These are phyloP conservation scores for Disparrhopalites patrizii DNA, from an alignment of 2,888 invertebrate genomes.

Conservation along the genomic window DNA sequence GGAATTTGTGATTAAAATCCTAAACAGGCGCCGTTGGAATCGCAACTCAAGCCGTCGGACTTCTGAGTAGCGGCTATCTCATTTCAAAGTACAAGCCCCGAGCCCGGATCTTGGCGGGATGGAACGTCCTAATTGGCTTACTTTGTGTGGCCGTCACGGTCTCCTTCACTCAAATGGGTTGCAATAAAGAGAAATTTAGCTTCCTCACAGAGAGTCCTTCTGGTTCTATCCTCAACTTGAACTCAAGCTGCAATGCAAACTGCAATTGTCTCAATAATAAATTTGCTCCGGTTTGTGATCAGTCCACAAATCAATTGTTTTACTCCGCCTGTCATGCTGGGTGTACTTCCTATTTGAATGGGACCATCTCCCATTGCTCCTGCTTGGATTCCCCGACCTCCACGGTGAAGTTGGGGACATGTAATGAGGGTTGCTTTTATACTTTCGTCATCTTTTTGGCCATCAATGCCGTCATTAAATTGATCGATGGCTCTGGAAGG, in stretches of 20 bases:
- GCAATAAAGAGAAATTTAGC: constrained; percentile 10
- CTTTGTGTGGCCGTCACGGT: constrained; percentile 56
- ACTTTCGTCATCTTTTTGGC: constrained; percentile 49
- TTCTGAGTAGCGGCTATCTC: constrained; percentile 59
- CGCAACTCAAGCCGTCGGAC: constrained; percentile 51
- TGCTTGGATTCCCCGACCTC: constrained; percentile 30
- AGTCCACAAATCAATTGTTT: constrained; percentile 58
- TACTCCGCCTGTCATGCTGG: constrained; percentile 73
- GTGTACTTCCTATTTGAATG: constrained; percentile 53
- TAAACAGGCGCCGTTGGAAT: constrained; percentile 49
- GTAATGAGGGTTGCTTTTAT: constrained; percentile 33
- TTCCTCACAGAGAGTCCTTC: neutral
- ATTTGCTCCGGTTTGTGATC: constrained; percentile 64
- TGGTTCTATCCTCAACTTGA: constrained; percentile 12
- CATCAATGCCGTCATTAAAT: constrained; percentile 55
- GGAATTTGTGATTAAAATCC: too few relatives aligned
- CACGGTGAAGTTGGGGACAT: constrained; percentile 34
- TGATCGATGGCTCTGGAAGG: constrained; percentile 61
- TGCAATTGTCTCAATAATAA: constrained; percentile 58
- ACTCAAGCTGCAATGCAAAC: constrained; percentile 50
- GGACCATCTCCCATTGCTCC: constrained; percentile 33
- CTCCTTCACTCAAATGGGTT: constrained; percentile 25
- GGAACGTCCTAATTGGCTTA: constrained; percentile 62
- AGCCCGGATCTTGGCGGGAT: constrained; percentile 59
- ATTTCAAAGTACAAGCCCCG: constrained; percentile 61